Evolutionary conservation across 2,797 vertebrate species (phyloP), one percentile per base, ranked within the genome.

Genomic region (Clamator glandarius): DNA sequence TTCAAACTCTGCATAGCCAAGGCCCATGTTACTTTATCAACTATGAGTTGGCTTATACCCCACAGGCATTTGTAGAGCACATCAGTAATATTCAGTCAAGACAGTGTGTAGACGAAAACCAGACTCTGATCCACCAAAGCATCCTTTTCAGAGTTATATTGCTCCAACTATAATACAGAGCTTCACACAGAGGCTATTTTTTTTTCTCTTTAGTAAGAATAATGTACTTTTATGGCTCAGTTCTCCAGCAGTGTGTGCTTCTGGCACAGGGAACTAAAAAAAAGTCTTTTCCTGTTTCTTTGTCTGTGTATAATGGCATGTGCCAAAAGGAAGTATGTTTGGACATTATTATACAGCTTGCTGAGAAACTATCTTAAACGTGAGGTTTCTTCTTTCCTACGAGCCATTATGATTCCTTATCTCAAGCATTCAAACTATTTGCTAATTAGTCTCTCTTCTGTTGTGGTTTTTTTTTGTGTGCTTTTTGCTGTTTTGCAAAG

Each of bases 351-450:
- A 86, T 67, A 70, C 63, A 92, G 94, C 79, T 88, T 79, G 79
- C 87, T 94, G 69, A 91, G 76, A 95, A 93, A 61, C 73, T 75
- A 59, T 88, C 95, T 95, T 70, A 91, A 88, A 91, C 0, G 19
- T 87, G 78, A 95, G 55, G 87, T 95, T 97, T 91, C 92, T 95
- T 97, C 96, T 96, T 95, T 84, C 81, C 86, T 96, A 80, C 50
- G 62, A 82, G 67, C 67, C 74, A 92, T 97, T 93, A 95, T 80
- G 83, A 93, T 58, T 92, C 84, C 95, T 96, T 95, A 96, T 94
- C 95, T 96, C 87, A 96, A 90, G 83, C 50, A 96, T 95, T 96
- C 92, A 93, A 97, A 96, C 52, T 91, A 97, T 94, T 93, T 90
- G 74, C 80, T 96, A 96, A 95, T 95, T 93, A 93, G 67, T 92